Conservation (phyloP, 2,113 vertebrate species). For the Corythoichthys intestinalis region DNA sequence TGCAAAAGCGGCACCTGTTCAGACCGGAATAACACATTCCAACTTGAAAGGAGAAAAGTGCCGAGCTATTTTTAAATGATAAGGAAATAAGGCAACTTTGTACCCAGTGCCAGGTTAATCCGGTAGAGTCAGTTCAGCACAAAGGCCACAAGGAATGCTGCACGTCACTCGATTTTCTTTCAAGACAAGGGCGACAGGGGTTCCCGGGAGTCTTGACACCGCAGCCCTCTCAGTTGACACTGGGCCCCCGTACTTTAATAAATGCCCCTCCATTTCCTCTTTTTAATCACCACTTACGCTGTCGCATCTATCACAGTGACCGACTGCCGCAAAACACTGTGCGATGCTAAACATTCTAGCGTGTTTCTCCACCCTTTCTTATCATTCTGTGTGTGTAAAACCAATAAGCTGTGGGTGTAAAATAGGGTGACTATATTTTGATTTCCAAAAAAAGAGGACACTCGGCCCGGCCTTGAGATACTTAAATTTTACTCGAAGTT, state of each 20-base stretch:
- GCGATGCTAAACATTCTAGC: conserved; percentile 32
- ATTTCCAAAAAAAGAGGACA: too few species aligned
- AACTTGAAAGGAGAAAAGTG: conserved; percentile 35
- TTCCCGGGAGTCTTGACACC: conserved; percentile 47
- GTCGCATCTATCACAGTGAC: conserved; percentile 60
- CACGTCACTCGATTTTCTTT: conserved; percentile 21
- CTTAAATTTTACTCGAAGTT: too few species aligned
- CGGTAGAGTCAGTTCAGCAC: conserved; percentile 24
- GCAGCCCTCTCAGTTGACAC: conserved; percentile 36
- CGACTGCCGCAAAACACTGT: conserved; percentile 40
- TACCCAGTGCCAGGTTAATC: conserved; percentile 40
- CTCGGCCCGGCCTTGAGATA: too few species aligned
- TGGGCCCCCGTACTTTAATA: conserved; percentile 45
- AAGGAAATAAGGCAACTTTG: conserved; percentile 44
- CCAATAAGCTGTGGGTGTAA: background rate
- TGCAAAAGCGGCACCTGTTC: conserved; percentile 40
- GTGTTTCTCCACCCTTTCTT: conserved; percentile 22
- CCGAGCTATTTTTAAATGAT: conserved; percentile 42
- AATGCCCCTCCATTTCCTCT: conserved; percentile 64
- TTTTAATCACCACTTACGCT: conserved; percentile 71
- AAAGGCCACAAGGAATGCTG: conserved; percentile 37
- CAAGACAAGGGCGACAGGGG: conserved; percentile 15
- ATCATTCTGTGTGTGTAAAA: conserved; percentile 1
- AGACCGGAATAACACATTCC: conserved; percentile 38
- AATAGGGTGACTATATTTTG: background rate